Evolutionary conservation across 2,797 vertebrate genomes (phyloP), one percentile per base, ranked within the genome.

Genomic region (Rhynchotus rufescens): DNA sequence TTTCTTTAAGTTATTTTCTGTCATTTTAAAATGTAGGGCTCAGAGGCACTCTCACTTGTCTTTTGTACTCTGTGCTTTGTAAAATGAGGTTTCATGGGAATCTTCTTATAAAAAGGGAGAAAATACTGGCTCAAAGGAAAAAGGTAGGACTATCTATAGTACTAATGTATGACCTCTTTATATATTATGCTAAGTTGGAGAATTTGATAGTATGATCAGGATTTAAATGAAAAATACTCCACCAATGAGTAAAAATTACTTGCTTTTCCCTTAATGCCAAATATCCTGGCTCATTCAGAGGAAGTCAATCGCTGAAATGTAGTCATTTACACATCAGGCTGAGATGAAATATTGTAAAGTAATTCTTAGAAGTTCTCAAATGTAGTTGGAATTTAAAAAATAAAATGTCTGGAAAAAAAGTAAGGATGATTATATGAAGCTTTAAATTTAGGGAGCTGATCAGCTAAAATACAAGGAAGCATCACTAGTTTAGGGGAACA

Each of bases 291-390:
- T 65, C 74, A 86, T 75, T 94, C 71, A 79, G 90, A 88, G 89
- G 86, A 95, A 95, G 82, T 90, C 89, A 88, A 23, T 64, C 23
- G 57, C 93, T 84, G 82, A 88, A 95, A 93, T 56, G 57, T 66
- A 90, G 84, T 80, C 30, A 69, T 90, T 95, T 95, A 83, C 15
- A 28, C 84, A 93, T 69, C 78, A 75, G 56, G 59, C 25, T 66
- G 74, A 86, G 32, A 90, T 75, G 82, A 97, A 96, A 88, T 88
- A 85, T 12, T 81, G 65, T 67, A 45, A 94, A 90, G 69, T 79
- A 90, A 78, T 69, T 93, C 68, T 59, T 73, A 88, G 57, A 44
- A 82, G 52, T 84, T 87, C 81, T 96, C 66, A 87, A 88, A 80
- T 34, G 57, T 34, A 75, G 45, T 71, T 92, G 90, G 80, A 87